A percentile compares a stretch with the other conserved stretches of the same genome.
phyloP scores from a whole-genome alignment of 2,113 vertebrate genomes.

The Thamnophis sirtalis region DNA sequence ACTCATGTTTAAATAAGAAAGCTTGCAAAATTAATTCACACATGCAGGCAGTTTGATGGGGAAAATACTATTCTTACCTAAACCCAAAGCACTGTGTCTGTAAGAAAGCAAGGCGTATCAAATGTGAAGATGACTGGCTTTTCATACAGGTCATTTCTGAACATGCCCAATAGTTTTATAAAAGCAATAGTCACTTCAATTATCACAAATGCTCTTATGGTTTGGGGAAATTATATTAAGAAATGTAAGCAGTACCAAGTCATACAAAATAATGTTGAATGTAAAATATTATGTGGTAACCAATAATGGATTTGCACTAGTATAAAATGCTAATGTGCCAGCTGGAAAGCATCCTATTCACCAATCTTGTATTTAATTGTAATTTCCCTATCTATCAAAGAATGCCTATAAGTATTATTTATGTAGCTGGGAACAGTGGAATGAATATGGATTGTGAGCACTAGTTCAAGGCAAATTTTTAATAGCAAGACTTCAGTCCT shows the following conservation, averaged over 20 bases:
- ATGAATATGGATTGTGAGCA: neutral
- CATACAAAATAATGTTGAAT: neutral
- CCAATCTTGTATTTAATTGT: neutral
- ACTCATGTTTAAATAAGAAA: neutral
- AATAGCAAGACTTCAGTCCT: neutral
- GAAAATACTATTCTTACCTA: neutral
- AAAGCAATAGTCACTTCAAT: neutral
- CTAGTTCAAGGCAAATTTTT: neutral
- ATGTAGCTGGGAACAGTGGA: neutral
- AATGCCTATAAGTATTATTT: neutral
- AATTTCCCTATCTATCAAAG: neutral
- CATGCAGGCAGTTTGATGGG: neutral
- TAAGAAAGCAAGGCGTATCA: neutral
- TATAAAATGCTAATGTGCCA: neutral
- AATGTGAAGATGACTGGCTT: neutral
- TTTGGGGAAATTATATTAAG: neutral
- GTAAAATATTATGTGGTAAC: neutral
- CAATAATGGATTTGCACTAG: neutral
- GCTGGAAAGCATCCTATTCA: neutral
- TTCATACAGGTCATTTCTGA: neutral
- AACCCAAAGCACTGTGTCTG: neutral
- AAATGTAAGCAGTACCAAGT: neutral
- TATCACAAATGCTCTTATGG: neutral
- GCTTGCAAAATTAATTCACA: neutral
- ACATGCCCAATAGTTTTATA: neutral